Percentiles rank a stretch among this genome's conserved stretches.
phyloP scores from a whole-genome alignment of 2,888 invertebrate genomes.

The Mythimna vitellina region DNA sequence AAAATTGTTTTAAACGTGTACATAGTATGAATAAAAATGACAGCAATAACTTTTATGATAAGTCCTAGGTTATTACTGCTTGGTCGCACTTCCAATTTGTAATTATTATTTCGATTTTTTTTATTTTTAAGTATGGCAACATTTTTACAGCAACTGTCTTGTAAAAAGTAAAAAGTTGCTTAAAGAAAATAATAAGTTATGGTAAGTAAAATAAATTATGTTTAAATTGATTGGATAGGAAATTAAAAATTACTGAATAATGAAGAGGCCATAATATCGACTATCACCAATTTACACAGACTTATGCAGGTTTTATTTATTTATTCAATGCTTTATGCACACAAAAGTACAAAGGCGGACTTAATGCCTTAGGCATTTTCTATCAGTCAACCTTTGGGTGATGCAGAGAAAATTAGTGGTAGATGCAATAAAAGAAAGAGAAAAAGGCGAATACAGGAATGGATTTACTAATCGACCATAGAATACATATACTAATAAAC shows the following conservation, averaged over 20 bases:
- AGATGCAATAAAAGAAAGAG: too few relatives aligned
- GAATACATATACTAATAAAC: too few relatives aligned
- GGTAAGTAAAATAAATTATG: not conserved
- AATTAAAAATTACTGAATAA: not conserved
- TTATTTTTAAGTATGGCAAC: not conserved
- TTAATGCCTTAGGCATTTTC: too few relatives aligned
- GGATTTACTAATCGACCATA: too few relatives aligned
- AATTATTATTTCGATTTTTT: conserved; percentile 29
- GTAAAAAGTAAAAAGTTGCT: not conserved
- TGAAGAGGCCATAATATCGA: not conserved
- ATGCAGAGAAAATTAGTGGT: too few relatives aligned
- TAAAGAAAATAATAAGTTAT: not conserved
- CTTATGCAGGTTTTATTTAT: too few relatives aligned
- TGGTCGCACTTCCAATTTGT: conserved; percentile 26
- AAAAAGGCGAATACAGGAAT: too few relatives aligned
- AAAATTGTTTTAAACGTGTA: conserved; percentile 51
- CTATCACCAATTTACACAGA: not conserved
- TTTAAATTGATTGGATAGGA: not conserved
- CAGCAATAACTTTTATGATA: conserved; percentile 41
- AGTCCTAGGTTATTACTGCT: conserved; percentile 28
- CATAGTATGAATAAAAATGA: conserved; percentile 46
- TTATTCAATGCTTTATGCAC: too few relatives aligned
- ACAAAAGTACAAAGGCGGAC: too few relatives aligned
- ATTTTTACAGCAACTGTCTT: not conserved
- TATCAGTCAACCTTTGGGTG: too few relatives aligned